Percentiles rank a stretch among this genome's conserved stretches.
Conservation (phyloP, 1,140 invertebrate genomes). For the Neuroterus valhalla region DNA sequence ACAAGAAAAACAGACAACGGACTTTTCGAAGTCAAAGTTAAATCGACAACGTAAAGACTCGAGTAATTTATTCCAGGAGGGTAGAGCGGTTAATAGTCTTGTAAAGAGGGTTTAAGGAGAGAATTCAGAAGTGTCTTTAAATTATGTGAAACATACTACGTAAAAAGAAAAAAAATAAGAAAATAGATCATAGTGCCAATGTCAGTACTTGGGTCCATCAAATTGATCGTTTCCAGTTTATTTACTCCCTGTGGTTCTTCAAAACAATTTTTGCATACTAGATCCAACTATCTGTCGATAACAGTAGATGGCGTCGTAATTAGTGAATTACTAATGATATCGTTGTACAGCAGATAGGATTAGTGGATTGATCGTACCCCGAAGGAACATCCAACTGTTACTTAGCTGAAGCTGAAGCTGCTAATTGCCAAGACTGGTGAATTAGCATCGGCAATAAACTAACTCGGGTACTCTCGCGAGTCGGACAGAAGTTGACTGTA, state of each 20-base stretch:
- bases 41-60: too few species aligned
- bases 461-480: slow-evolving; percentile 49
- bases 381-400: background rate
- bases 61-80: background rate
- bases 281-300: background rate
- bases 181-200: too few species aligned
- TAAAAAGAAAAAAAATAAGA: background rate
- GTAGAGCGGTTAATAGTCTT: background rate
- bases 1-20: slow-evolving; percentile 27
- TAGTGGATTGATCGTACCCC: slow-evolving; percentile 9
- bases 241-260: too few species aligned
- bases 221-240: too few species aligned
- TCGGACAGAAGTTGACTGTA: slow-evolving; percentile 56
- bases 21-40: background rate
- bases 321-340: slow-evolving; percentile 27
- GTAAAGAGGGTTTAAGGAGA: slow-evolving; percentile 1
- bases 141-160: background rate
- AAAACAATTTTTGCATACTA: background rate
- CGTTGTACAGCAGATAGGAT: slow-evolving; percentile 4
- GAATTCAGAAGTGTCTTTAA: background rate
- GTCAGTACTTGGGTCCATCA: too few species aligned
- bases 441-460: slow-evolving; percentile 59
- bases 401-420: slow-evolving; percentile 29
- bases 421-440: slow-evolving; percentile 56
- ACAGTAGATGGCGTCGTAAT: background rate